Conservation (phyloP, 2,113 vertebrate species). For the Notothenia rossii region DNA sequence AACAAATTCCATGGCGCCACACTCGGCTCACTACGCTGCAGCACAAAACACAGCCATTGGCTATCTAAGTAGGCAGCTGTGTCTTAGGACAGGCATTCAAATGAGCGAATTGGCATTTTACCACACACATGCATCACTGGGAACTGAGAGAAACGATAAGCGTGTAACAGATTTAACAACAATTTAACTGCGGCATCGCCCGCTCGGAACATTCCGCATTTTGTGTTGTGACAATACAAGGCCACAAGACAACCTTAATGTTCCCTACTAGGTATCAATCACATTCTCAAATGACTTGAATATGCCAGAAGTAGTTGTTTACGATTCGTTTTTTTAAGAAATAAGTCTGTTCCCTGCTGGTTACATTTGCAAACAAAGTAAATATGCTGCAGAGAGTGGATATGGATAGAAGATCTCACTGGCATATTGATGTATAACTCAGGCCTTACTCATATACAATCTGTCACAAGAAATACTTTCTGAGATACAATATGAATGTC, state of each 20-base stretch:
- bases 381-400: slow-evolving; percentile 28
- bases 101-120: slow-evolving; percentile 50
- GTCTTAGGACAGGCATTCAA: slow-evolving; percentile 52
- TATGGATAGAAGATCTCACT: slow-evolving; percentile 35
- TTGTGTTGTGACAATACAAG: slow-evolving; percentile 31
- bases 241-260: slow-evolving; percentile 43
- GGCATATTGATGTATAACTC: slow-evolving; percentile 48
- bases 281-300: slow-evolving; percentile 31
- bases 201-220: slow-evolving; percentile 43
- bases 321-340: neutral
- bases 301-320: slow-evolving; percentile 1
- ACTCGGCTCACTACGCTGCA: slow-evolving; percentile 32
- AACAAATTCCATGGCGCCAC: slow-evolving; percentile 74
- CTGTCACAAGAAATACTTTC: slow-evolving; percentile 48
- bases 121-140: slow-evolving; percentile 44
- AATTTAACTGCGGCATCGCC: slow-evolving; percentile 20
- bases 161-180: slow-evolving; percentile 49
- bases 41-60: slow-evolving; percentile 58
- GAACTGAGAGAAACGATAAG: slow-evolving; percentile 29
- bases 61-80: slow-evolving; percentile 59
- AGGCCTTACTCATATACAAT: slow-evolving; percentile 44
- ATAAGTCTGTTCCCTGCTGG: slow-evolving; percentile 11
- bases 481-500: slow-evolving; percentile 43
- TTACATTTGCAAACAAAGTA: slow-evolving; percentile 39
- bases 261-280: slow-evolving; percentile 12